A percentile compares a stretch with the other conserved stretches of the same genome.
phyloP scores from a whole-genome alignment of 2,113 vertebrate species.

The Centropus bengalensis region DNA sequence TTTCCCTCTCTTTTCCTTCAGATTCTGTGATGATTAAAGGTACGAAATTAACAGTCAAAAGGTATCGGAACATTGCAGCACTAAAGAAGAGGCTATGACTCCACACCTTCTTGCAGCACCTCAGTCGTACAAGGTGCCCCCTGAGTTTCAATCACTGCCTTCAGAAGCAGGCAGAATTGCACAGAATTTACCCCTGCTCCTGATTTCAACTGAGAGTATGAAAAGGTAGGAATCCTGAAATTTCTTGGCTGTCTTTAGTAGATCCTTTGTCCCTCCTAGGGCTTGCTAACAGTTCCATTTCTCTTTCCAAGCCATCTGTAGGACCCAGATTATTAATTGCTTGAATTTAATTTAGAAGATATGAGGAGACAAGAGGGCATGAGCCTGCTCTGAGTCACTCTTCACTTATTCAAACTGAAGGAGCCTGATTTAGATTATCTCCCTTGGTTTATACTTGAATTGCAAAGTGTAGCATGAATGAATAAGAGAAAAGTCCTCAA shows the following conservation, averaged over 20 bases:
- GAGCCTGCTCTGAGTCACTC: neutral
- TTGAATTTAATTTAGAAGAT: neutral
- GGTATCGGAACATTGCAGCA: neutral
- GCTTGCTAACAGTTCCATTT: neutral
- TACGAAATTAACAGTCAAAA: neutral
- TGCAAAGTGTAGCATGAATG: neutral
- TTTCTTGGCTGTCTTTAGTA: neutral
- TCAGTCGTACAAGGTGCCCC: neutral
- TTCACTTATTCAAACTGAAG: neutral
- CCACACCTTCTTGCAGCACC: neutral
- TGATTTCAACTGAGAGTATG: neutral
- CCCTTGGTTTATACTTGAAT: neutral
- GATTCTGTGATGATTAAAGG: neutral
- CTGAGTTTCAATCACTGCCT: neutral
- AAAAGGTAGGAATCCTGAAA: neutral
- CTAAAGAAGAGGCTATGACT: neutral
- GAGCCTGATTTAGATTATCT: neutral
- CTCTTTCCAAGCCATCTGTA: neutral
- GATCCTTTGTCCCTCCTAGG: neutral
- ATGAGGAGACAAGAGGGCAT: neutral
- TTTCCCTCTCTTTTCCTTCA: neutral
- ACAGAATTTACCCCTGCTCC: neutral
- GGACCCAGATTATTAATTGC: slow-evolving; percentile 18
- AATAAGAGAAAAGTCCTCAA: neutral
- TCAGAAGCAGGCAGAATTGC: neutral